Percentiles rank a stretch among this genome's conserved stretches.
These are phyloP conservation scores for Electrona antarctica DNA, from an alignment of 2,113 vertebrate genomes.

Conservation along the genomic window DNA sequence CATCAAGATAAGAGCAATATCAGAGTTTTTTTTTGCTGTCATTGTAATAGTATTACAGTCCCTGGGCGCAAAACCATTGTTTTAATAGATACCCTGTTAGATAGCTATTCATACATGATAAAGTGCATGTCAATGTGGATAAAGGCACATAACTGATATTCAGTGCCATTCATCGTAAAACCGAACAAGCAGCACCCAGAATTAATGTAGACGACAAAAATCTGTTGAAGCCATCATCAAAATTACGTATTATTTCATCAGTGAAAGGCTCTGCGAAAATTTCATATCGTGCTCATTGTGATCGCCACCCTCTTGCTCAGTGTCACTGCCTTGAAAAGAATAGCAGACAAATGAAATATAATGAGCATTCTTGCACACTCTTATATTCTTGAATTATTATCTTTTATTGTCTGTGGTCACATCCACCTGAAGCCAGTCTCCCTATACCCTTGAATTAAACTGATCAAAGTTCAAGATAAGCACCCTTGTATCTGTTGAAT, in stretches of 20 bases:
- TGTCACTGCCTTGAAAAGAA: slow-evolving; percentile 50
- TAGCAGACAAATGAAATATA: slow-evolving; percentile 82
- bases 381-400: slow-evolving; percentile 10
- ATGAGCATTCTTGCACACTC: slow-evolving; percentile 70
- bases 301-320: background rate
- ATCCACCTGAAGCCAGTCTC: slow-evolving; percentile 29
- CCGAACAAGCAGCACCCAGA: slow-evolving; percentile 1
- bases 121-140: slow-evolving; percentile 35
- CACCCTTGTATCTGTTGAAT: slow-evolving; percentile 33
- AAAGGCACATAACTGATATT: slow-evolving; percentile 45
- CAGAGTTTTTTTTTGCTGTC: slow-evolving; percentile 37
- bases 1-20: slow-evolving; percentile 67
- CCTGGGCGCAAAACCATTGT: slow-evolving; percentile 34
- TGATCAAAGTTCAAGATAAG: slow-evolving; percentile 62
- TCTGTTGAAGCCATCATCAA: background rate
- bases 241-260: background rate
- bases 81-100: slow-evolving; percentile 42
- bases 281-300: background rate
- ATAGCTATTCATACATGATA: slow-evolving; percentile 43
- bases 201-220: background rate
- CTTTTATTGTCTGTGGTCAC: slow-evolving; percentile 29
- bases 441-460: slow-evolving; percentile 56
- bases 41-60: slow-evolving; percentile 51
- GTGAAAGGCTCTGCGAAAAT: background rate
- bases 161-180: slow-evolving; percentile 36